Conservation (phyloP, 2,113 vertebrate genomes). For the Falco punctatus region DNA sequence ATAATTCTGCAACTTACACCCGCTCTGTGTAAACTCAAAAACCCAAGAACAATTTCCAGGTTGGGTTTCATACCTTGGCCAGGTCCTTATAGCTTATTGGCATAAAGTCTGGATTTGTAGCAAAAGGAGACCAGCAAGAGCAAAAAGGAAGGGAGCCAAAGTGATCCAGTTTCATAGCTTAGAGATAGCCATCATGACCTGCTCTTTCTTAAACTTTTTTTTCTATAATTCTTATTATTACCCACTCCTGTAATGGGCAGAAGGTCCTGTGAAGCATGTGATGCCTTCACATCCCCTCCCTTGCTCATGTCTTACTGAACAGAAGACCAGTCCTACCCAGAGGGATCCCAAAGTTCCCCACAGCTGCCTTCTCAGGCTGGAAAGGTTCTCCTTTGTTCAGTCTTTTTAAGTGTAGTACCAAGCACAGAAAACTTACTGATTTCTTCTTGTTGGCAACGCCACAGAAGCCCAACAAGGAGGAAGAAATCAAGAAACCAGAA, state of each 20-base stretch:
- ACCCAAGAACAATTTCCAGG: neutral
- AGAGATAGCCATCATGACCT: neutral
- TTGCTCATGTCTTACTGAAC: neutral
- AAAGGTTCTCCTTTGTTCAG: neutral
- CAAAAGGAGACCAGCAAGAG: neutral
- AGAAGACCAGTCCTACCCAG: neutral
- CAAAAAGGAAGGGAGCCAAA: neutral
- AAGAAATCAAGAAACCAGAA: neutral
- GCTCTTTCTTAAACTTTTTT: neutral
- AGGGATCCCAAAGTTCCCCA: neutral
- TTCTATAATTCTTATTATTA: neutral
- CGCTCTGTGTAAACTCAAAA: neutral
- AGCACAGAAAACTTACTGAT: neutral
- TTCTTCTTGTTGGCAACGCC: neutral
- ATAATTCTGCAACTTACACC: rapidly evolving
- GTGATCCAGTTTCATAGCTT: neutral
- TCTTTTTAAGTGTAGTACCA: neutral
- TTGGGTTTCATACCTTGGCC: neutral
- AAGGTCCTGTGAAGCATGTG: neutral
- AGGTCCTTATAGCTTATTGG: neutral
- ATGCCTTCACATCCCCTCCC: rapidly evolving
- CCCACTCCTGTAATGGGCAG: neutral
- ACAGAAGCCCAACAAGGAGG: neutral
- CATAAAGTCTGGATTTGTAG: neutral
- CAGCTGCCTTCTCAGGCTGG: neutral